Evolutionary conservation across 2,888 invertebrate species (phyloP), one percentile per base, ranked within the genome.

Genomic region (Aethes cnicana): DNA sequence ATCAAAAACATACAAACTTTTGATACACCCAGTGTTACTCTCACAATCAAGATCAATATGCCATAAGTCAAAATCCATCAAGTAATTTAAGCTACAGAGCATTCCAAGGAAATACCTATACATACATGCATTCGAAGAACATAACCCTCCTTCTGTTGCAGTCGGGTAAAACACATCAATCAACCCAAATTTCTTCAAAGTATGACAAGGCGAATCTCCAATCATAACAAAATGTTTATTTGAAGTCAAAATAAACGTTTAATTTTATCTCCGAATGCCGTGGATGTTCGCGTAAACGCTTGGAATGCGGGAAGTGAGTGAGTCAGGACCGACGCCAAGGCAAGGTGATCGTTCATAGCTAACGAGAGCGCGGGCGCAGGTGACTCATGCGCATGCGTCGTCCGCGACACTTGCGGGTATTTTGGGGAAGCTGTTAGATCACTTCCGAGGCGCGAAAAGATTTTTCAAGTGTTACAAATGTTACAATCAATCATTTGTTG

Each of bases 281-380:
- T 47, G 55, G 56, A 56, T 62, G 68, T 69, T 71, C 64, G 63
- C 64, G 61, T 61, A 48, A 62, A 58, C 58, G 53, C 58, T n/a
- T 60, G 59, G 44, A 36, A 43, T 46, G 50, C 52, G 41, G 81
- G 82, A 81, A 81, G 62, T 78, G 80, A 81, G 62, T 78, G 80
- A 81, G 63, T 78, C 78, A 78, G 57, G 57, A 57, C n/a, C 49
- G 39, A 65, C 72, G 72, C 73, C 75, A 72, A 75, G 74, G 66
- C 66, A n/a, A n/a, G 69, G 66, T 57, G 59, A 79, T 79, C 63
- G 66, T 68, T 79, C 73, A 77, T 62, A 72, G 59, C 58, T 63
- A 75, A 74, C 71, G 71, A 77, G 72, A 57, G 49, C 28, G 73
- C 53, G 66, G 55, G 17, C 47, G 59, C 68, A 33, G 25, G 37